phyloP scores from a whole-genome alignment of 2,113 vertebrate genomes.

The Tachuris rubrigastra region DNA sequence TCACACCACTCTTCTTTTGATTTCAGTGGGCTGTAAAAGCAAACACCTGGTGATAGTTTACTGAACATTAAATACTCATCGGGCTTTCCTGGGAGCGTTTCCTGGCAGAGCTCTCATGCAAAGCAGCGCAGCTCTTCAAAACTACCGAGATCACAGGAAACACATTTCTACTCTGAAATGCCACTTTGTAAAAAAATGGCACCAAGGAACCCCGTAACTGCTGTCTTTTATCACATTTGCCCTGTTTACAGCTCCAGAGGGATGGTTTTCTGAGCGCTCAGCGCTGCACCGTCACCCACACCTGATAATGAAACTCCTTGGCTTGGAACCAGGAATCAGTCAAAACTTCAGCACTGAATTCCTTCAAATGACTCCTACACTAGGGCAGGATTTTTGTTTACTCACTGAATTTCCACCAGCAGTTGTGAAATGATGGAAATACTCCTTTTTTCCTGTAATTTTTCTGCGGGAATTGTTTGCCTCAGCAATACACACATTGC shows the following conservation, averaged over 20 bases:
- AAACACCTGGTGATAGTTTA: neutral
- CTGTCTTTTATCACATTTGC: neutral
- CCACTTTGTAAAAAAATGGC: neutral
- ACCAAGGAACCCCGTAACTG: neutral
- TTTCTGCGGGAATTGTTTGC: neutral
- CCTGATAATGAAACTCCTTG: neutral
- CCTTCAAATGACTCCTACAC: neutral
- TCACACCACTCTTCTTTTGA: neutral
- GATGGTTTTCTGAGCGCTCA: neutral
- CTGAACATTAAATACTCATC: neutral
- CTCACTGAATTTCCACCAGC: neutral
- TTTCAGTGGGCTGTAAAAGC: neutral
- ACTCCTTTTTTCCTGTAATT: accelerated
- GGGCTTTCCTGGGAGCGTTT: neutral
- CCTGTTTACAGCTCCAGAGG: neutral
- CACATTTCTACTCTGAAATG: neutral
- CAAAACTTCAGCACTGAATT: neutral
- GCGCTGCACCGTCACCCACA: neutral
- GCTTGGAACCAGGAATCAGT: neutral
- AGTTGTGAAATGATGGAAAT: neutral
- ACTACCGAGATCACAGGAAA: neutral
- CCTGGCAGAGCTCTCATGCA: neutral
- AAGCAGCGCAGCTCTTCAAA: neutral
- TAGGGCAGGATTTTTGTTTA: neutral
- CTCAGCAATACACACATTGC: neutral